Conservation (phyloP, 2,888 invertebrate species). For the Diplazon laetatorius region DNA sequence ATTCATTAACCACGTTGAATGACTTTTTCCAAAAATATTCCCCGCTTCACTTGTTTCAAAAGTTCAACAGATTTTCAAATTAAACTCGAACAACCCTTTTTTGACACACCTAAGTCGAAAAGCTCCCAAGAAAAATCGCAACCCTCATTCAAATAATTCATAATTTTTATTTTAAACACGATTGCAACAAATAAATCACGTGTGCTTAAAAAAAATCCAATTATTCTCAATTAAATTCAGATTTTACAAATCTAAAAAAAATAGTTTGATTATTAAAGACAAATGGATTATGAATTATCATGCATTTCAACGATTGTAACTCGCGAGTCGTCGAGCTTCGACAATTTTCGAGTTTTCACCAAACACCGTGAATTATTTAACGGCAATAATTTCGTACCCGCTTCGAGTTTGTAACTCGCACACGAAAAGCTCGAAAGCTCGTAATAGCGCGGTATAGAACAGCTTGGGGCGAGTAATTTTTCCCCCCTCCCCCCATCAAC, state of each 20-base stretch:
- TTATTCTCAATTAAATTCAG: no score
- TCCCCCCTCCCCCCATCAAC: background rate
- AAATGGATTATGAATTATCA: background rate
- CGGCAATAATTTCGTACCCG: no score
- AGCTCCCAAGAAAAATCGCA: no score
- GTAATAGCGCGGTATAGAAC: background rate
- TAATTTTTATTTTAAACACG: no score
- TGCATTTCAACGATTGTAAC: background rate
- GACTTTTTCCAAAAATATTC: conserved; percentile 2
- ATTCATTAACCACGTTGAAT: background rate
- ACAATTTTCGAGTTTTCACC: no score
- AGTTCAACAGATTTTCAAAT: conserved; percentile 18
- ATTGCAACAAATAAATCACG: no score
- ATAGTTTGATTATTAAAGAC: no score
- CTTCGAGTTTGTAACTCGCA: background rate
- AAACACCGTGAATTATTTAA: no score
- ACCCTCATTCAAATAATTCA: no score
- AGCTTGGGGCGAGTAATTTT: background rate
- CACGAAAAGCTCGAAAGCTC: background rate
- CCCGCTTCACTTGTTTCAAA: background rate
- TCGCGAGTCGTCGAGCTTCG: background rate
- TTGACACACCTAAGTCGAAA: no score
- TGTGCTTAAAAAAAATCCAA: no score
- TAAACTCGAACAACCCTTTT: background rate
- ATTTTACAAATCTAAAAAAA: no score